Base-by-base conservation (phyloP, 2,888 invertebrate genomes). In the Flabesymbios commensalis region DNA sequence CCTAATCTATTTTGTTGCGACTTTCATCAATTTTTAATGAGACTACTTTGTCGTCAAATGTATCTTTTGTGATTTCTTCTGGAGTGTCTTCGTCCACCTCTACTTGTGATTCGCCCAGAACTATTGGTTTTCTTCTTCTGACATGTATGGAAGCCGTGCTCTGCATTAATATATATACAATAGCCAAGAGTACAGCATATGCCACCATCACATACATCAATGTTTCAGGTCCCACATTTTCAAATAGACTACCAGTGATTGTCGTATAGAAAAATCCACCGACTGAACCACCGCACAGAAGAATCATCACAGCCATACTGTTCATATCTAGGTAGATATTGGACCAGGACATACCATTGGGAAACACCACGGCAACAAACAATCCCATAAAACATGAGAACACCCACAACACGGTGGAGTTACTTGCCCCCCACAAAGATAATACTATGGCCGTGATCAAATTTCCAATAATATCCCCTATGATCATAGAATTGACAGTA, bases 291-390 rank as follows among this genome's bases (percentile, higher is more conserved):
- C 74, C 75, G 1, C 70, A 49, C 2, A 72, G 59, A 1, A 72
- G 51, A 29, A 73, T 64, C 26, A 70, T 72, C 10, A 73, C 70
- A 1, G 67, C 72, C 39, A 70, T 60, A 5, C 73, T 71, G 4
- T 73, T 73, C 67, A 75, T 69, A 19, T 70, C 64, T 10, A 74
- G 55, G 47, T 74, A 70, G 36, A 51, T 68, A 42, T 75, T 71
- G 1, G 67, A 69, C 74, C 74, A 75, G 1, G 71, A 70, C 5
- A 74, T 69, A 17, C 72, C 72, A 7, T 69, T 64, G 0, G 75
- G 75, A 47, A 74, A 73, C 14, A 70, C 60, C 0, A 69, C 71
- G 1, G 72, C 71, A 14, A 70, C 64, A 54, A 72, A 73, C 22
- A 73, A 60, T 4, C 68, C 74, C 22, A 73, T 52, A 1, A 67